These are phyloP conservation scores for Pseudococcus longispinus DNA, from an alignment of 2,888 invertebrate species.

Conservation along the genomic window DNA sequence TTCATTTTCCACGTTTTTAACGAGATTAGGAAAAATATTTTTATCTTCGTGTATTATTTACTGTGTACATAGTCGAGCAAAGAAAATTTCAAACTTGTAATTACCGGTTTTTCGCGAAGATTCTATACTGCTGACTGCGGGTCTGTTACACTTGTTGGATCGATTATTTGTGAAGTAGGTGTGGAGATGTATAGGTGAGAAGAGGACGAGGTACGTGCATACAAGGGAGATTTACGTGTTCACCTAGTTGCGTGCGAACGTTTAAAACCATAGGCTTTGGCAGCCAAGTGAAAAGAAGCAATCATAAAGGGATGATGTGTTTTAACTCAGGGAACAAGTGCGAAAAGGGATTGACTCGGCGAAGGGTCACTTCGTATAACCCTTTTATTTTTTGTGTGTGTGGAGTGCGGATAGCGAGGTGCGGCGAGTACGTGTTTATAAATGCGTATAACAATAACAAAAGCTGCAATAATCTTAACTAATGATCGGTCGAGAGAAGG, in stretches of 20 bases:
- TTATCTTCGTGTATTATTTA: constrained; percentile 45
- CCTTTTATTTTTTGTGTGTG: constrained; percentile 39
- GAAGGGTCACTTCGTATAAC: constrained; percentile 30
- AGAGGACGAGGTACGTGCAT: not conserved
- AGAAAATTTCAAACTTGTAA: not conserved
- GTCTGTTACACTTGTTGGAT: not conserved
- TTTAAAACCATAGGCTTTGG: constrained; percentile 34
- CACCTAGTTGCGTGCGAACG: constrained; percentile 42
- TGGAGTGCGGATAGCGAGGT: not conserved
- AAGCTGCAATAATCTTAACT: constrained; percentile 56
- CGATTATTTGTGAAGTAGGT: not conserved
- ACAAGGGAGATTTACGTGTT: constrained; percentile 40
- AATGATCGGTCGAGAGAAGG: constrained; percentile 53
- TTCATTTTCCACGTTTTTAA: constrained; percentile 55
- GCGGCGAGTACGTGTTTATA: not conserved
- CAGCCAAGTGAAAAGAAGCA: constrained; percentile 38
- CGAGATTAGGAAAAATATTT: constrained; percentile 52
- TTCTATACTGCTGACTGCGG: not conserved
- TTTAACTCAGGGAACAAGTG: constrained; percentile 47
- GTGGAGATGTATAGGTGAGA: not conserved
- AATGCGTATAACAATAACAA: constrained; percentile 46
- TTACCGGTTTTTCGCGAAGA: not conserved
- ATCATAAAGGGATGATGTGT: constrained; percentile 50
- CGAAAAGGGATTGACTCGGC: constrained; percentile 53
- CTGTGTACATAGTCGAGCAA: not conserved